A percentile compares a stretch with the other conserved stretches of the same genome.
Conservation (phyloP, 2,113 vertebrate species). For the Zapus hudsonius region DNA sequence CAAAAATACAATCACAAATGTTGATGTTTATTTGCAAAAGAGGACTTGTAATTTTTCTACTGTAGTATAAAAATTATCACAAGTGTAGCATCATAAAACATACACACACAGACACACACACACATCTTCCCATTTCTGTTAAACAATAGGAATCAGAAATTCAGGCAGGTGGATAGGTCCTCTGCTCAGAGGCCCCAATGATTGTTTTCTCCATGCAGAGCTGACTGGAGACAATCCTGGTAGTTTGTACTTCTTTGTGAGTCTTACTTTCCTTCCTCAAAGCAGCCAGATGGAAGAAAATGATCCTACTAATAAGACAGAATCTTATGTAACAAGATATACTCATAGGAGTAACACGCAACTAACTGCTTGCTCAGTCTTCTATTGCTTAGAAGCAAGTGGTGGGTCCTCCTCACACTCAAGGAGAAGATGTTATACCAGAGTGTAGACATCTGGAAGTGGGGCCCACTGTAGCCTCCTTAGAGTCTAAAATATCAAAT, state of each 20-base stretch:
- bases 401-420: background rate
- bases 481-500: background rate
- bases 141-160: too few relatives aligned
- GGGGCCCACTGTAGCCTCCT: background rate
- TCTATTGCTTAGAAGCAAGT: background rate
- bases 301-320: background rate
- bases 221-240: background rate
- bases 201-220: background rate
- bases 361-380: background rate
- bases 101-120: fast-evolving
- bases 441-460: background rate
- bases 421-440: background rate
- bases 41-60: background rate
- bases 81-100: background rate
- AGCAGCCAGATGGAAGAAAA: background rate
- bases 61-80: background rate
- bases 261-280: slow-evolving; percentile 17
- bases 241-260: background rate
- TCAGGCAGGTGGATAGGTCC: background rate
- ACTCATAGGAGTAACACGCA: background rate
- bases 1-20: background rate
- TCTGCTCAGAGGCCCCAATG: fast-evolving
- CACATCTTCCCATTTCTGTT: background rate
- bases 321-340: background rate
- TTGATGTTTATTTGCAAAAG: slow-evolving; percentile 5